Percentiles rank a stretch among this genome's conserved stretches.
These are phyloP conservation scores for Drosophila bunnanda DNA, from an alignment of 2,888 invertebrate genomes.

Conservation along the genomic window DNA sequence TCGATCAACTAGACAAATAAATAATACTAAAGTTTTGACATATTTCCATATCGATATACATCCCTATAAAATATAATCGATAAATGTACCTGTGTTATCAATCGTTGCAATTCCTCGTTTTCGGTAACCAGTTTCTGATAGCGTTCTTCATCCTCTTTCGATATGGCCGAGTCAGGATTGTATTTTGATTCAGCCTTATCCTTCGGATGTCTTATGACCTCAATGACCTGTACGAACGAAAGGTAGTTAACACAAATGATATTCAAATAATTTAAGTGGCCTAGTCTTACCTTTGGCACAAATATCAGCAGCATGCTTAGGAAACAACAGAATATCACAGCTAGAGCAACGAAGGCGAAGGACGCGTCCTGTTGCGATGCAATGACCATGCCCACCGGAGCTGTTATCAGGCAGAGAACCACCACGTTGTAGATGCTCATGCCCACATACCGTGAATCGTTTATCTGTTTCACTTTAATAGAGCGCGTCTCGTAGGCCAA, in stretches of 20 bases:
- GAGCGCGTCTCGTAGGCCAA: slow-evolving; percentile 99
- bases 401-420: slow-evolving; percentile 98
- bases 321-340: slow-evolving; percentile 99
- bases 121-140: slow-evolving; percentile 96
- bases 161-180: slow-evolving; percentile 91
- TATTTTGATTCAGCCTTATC: slow-evolving; percentile 95
- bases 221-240: slow-evolving; percentile 88
- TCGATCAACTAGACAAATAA: too few species aligned
- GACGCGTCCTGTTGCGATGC: slow-evolving; percentile 98
- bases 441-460: slow-evolving; percentile 98
- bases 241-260: too few species aligned
- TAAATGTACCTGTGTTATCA: slow-evolving; percentile 92
- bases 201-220: slow-evolving; percentile 94
- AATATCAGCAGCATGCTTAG: slow-evolving; percentile 99
- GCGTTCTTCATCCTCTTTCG: slow-evolving; percentile 97
- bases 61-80: background rate
- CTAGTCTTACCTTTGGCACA: slow-evolving; percentile 93
- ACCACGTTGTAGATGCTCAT: slow-evolving; percentile 99
- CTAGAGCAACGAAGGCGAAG: slow-evolving; percentile 97
- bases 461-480: slow-evolving; percentile 98
- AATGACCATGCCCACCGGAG: slow-evolving; percentile 98
- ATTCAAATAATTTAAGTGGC: background rate
- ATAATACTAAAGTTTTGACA: too few species aligned
- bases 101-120: slow-evolving; percentile 97
- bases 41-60: background rate